Evolutionary conservation across 2,113 vertebrate species (phyloP).

Genomic region (Corythoichthys haematopterus): DNA sequence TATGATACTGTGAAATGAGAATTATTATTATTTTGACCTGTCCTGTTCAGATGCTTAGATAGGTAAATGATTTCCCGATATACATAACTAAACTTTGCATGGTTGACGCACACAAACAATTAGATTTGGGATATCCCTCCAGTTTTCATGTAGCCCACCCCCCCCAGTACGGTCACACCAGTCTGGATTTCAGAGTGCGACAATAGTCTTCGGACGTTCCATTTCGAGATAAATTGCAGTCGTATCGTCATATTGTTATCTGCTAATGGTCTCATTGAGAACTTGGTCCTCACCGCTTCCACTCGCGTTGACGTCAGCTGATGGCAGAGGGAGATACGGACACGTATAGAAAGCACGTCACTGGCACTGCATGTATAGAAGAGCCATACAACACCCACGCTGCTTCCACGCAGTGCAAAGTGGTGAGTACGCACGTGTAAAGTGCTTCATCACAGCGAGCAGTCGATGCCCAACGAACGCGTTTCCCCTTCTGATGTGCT

Average conservation of each 20-base stretch:
- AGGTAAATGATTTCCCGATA: too few species aligned
- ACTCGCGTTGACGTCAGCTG: not conserved
- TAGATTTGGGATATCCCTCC: too few species aligned
- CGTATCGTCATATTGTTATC: not conserved
- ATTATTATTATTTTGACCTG: too few species aligned
- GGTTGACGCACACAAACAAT: too few species aligned
- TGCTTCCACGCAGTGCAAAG: constrained; percentile 26
- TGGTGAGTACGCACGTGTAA: constrained; percentile 4
- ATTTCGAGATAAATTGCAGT: not conserved
- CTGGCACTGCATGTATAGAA: not conserved
- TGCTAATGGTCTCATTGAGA: not conserved
- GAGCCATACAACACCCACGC: constrained; percentile 1
- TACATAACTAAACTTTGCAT: too few species aligned
- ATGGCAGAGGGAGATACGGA: not conserved
- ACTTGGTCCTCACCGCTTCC: not conserved
- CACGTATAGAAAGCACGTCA: not conserved
- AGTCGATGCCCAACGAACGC: not conserved
- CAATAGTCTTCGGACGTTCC: not conserved
- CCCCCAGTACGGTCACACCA: too few species aligned
- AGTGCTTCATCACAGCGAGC: not conserved
- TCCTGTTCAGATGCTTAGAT: too few species aligned
- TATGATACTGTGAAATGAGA: too few species aligned
- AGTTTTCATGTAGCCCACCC: too few species aligned
- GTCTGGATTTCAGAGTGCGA: not conserved
- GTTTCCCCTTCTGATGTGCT: not conserved